Conservation (phyloP, 2,113 vertebrate genomes). For the Esox niger region DNA sequence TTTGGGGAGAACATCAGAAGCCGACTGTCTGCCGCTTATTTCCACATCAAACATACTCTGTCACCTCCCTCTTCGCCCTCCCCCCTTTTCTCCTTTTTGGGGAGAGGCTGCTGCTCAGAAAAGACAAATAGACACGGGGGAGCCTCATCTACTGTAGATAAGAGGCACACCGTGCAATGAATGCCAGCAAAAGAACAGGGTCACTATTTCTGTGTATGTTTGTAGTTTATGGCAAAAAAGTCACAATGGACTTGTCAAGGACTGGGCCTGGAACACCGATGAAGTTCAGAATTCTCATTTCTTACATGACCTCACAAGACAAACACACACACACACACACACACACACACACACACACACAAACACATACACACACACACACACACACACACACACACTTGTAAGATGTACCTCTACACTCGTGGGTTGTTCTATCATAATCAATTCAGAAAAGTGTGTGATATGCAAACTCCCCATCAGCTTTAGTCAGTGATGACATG, state of each 20-base stretch:
- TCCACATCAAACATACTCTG: conserved; percentile 66
- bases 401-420: neutral
- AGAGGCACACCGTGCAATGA: neutral
- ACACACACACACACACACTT: neutral
- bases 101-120: neutral
- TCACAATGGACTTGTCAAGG: neutral
- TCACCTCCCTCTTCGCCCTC: conserved; percentile 20
- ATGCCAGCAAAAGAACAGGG: no score
- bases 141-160: conserved; percentile 7
- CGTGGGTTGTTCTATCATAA: no score
- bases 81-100: neutral
- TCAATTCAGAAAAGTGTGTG: no score
- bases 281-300: neutral
- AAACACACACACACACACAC: neutral
- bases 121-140: conserved; percentile 14
- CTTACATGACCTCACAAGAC: neutral
- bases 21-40: conserved; percentile 44
- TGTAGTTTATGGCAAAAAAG: no score
- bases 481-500: no score
- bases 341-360: neutral
- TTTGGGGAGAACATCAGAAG: conserved; percentile 53
- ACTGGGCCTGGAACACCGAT: neutral
- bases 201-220: no score
- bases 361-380: no score
- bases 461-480: no score